Base-by-base conservation (phyloP, 1,140 invertebrate species). In the Goniozus legneri region DNA sequence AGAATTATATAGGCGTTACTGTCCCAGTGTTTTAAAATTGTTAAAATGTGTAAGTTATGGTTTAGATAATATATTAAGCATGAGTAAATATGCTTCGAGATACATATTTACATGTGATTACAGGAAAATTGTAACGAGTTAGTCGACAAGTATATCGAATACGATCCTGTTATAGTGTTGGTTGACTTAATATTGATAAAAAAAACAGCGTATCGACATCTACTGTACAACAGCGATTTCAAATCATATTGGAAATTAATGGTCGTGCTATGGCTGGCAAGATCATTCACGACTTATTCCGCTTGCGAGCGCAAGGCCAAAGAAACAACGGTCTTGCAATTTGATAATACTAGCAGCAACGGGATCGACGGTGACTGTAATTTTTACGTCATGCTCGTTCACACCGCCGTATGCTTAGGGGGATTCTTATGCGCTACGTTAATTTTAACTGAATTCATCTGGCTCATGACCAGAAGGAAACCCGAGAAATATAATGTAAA, bases 141-240 rank as follows among this genome's bases (percentile, higher is more conserved):
- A 16, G 87, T 89, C 12, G 92, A 94, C 61, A 92, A 92, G 65
- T 95, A 94, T 56, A 84, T 93, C 44, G 91, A 95, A 71, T 92
- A 89, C 73, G 92, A 94, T 64, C 79, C 83, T 16, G 83, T 91
- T 3, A 86, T 92, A 52, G 84, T 93, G 0, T 80, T 91, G 47
- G 84, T 94, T 51, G 90, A 93, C 73, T 71, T 91, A 3, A 77
- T 94, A 8, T 64, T 95, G 7, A 77, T 93, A 36, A 87, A 89
- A 34, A 82, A 80, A 42, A 79, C 83, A 48, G 90, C 91, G 1
- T 92, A 91, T 62, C 78, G 90, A 32, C 91, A 94, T 75, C 76
- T 93, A 27, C 76, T 94, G 3, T 85, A 84, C 43, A 94, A 95
- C 64, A 82, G 82, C 10, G 70, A 80, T 42, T 87, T 87, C 63